phyloP scores from a whole-genome alignment of 2,797 vertebrate genomes.

The Muscicapa comitata region DNA sequence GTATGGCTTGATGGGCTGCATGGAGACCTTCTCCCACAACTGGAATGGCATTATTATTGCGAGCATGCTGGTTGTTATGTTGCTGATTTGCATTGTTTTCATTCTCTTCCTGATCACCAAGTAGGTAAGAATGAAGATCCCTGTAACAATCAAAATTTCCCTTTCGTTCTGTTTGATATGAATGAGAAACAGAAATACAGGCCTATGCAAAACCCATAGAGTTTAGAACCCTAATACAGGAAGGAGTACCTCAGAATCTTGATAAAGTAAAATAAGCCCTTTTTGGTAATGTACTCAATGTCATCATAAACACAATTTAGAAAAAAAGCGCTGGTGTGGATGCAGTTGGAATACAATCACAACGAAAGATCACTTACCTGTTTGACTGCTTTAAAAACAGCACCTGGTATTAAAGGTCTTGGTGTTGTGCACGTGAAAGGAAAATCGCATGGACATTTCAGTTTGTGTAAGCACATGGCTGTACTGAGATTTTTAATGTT shows the following conservation, averaged over 20 bases:
- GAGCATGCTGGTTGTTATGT: conserved; percentile 88
- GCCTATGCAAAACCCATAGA: not conserved
- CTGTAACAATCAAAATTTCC: conserved; percentile 66
- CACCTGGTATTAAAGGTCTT: not conserved
- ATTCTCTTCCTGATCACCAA: conserved; percentile 96
- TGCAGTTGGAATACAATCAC: not conserved
- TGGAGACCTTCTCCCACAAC: conserved; percentile 95
- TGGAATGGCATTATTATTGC: conserved; percentile 91
- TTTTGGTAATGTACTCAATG: not conserved
- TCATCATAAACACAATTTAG: not conserved
- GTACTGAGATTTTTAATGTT: not conserved
- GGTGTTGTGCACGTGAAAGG: not conserved
- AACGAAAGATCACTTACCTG: not conserved
- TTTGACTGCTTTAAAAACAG: not conserved
- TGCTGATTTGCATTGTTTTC: conserved; percentile 91
- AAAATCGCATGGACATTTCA: not conserved
- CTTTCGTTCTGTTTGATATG: not conserved
- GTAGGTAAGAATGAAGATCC: conserved; percentile 96
- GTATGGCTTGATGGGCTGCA: conserved; percentile 97
- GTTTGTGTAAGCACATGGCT: not conserved
- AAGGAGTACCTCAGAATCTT: not conserved
- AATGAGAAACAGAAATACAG: not conserved
- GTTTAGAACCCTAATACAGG: not conserved
- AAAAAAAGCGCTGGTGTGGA: not conserved
- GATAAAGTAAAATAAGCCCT: not conserved